phyloP scores from a whole-genome alignment of 2,888 invertebrate genomes.

The Eupithecia dodoneata region DNA sequence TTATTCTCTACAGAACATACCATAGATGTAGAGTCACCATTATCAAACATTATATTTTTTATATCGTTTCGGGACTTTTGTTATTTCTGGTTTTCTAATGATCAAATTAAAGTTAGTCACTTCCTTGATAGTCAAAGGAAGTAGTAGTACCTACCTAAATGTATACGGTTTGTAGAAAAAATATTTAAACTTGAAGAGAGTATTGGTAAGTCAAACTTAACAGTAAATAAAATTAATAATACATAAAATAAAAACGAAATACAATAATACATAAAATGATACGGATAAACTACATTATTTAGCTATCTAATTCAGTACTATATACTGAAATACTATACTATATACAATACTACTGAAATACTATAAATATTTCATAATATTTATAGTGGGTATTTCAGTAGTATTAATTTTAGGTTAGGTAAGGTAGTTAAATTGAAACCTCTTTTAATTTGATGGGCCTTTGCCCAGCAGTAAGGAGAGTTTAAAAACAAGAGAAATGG shows the following conservation, averaged over 20 bases:
- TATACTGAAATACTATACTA: too few species aligned
- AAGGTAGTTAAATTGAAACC: too few species aligned
- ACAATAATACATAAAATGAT: background rate
- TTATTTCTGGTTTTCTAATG: constrained; percentile 15
- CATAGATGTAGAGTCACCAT: background rate
- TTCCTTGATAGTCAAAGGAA: constrained; percentile 21
- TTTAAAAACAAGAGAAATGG: background rate
- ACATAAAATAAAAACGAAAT: too few species aligned
- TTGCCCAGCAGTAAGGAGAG: background rate
- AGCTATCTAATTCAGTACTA: too few species aligned
- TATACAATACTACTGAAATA: too few species aligned
- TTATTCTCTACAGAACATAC: constrained; percentile 27
- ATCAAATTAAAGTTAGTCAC: constrained; percentile 22
- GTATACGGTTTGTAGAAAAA: background rate
- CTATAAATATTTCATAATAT: too few species aligned
- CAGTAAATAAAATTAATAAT: too few species aligned
- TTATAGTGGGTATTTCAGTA: too few species aligned
- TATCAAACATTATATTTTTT: background rate
- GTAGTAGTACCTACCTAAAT: background rate
- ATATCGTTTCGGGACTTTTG: background rate
- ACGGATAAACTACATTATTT: background rate
- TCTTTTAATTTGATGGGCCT: too few species aligned
- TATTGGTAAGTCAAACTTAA: too few species aligned
- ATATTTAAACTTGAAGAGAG: background rate
- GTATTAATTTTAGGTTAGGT: too few species aligned